Base-by-base conservation (phyloP, 1,140 invertebrate genomes). In the Drepana arcuata region DNA sequence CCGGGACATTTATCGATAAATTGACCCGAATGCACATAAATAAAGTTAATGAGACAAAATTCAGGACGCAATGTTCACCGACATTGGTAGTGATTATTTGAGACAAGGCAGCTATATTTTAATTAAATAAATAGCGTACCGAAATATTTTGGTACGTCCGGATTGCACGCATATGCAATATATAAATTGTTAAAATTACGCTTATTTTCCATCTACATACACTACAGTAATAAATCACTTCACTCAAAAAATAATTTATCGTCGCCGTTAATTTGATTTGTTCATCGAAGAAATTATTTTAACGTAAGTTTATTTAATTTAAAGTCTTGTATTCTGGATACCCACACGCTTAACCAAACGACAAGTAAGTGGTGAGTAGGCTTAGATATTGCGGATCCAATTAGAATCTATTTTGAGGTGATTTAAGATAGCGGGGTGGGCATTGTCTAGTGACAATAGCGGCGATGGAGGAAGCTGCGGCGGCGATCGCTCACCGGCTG, bases 361-460 rank as follows among this genome's bases (percentile, higher is more conserved):
- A n/a, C n/a, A n/a, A n/a, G n/a, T n/a, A n/a, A n/a, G n/a, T n/a
- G n/a, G n/a, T n/a, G n/a, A n/a, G n/a, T n/a, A n/a, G 45, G 29
- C 50, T 52, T 49, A 62, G 54, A 51, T 58, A 69, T 75, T 48
- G 69, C 70, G 56, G 59, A 58, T 68, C 77, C 72, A 81, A 81
- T 81, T 81, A 81, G 66, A 74, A 58, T 55, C 58, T 43, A 69
- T 78, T 72, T 77, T 65, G 66, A 71, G 56, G 48, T 46, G 73
- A 78, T 81, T 66, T 54, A 62, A 81, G 77, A 81, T 81, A 80
- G 59, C 52, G 49, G 34, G 35, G 54, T 42, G 53, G 38, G 69
- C 59, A 81, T 81, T 81, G 77, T 81, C 72, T 69, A 47, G 62
- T 50, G 53, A 64, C 55, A 60, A 58, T 66, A 46, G 57, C 52